Conservation (phyloP, 1,140 invertebrate genomes). For the Samia ricini region DNA sequence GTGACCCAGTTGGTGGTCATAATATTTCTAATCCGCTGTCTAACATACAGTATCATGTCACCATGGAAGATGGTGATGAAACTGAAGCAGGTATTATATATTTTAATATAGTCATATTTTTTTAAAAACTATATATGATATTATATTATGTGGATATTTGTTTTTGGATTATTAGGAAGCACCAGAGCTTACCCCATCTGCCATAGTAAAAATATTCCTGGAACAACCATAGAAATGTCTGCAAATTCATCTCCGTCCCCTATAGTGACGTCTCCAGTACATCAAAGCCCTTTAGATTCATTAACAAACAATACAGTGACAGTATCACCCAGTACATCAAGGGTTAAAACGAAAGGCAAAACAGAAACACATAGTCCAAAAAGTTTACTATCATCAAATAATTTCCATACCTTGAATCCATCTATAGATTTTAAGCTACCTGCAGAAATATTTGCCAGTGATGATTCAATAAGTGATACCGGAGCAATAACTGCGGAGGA, state of each 20-base stretch:
- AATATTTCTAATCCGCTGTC: conserved; percentile 36
- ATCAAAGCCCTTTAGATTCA: conserved; percentile 37
- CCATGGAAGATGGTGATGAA: conserved; percentile 68
- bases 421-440: conserved; percentile 64
- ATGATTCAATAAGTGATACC: conserved; percentile 65
- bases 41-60: conserved; percentile 58
- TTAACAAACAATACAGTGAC: conserved; percentile 29
- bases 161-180: conserved; percentile 36
- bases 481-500: conserved; percentile 48
- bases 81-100: conserved; percentile 43
- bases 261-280: conserved; percentile 40
- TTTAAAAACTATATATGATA: background rate
- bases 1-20: conserved; percentile 22
- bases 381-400: conserved; percentile 37
- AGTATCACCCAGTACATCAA: conserved; percentile 31
- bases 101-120: background rate
- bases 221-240: conserved; percentile 34
- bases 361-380: conserved; percentile 36
- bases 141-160: conserved; percentile 12
- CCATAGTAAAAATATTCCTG: conserved; percentile 32
- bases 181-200: conserved; percentile 36
- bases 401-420: conserved; percentile 55
- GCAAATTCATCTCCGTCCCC: conserved; percentile 53
- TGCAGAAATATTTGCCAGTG: conserved; percentile 71
- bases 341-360: conserved; percentile 33